Percentiles rank a stretch among this genome's conserved stretches.
Evolutionary conservation across 2,113 vertebrate species (phyloP).

Genomic region (Beaufortia kweichowensis): DNA sequence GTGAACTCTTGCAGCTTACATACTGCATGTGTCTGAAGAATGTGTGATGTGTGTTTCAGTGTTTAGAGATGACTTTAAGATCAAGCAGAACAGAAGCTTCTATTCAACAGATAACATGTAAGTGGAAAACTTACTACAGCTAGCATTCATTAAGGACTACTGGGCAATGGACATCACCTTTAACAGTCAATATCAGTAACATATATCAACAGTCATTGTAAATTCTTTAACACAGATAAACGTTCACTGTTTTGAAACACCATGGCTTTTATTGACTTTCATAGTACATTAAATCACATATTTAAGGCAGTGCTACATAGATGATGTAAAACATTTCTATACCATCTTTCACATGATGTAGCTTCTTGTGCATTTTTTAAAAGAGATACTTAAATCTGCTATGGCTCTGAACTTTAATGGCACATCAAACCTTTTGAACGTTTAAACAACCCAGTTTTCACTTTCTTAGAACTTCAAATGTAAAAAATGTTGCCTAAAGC

Average conservation of each 20-base stretch:
- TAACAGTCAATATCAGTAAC: too few relatives aligned
- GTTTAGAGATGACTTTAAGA: not conserved
- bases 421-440: not conserved
- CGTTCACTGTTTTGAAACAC: conserved; percentile 64
- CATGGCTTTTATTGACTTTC: conserved; percentile 73
- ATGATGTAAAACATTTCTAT: conserved; percentile 66
- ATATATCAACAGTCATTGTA: not conserved
- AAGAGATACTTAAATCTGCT: not conserved
- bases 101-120: too few relatives aligned
- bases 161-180: too few relatives aligned
- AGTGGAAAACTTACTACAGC: too few relatives aligned
- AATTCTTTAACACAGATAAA: conserved; percentile 57
- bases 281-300: conserved; percentile 70
- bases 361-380: conserved; percentile 60
- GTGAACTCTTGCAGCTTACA: conserved; percentile 70
- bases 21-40: conserved; percentile 37
- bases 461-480: not conserved
- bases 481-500: not conserved
- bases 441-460: not conserved
- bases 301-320: conserved; percentile 73
- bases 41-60: conserved; percentile 10
- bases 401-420: conserved; percentile 2
- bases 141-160: too few relatives aligned
- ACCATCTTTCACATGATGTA: conserved; percentile 64
- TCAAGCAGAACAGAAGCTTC: not conserved